These are phyloP conservation scores for Brachionus plicatilis DNA, from an alignment of 1,140 invertebrate genomes.

Conservation along the genomic window DNA sequence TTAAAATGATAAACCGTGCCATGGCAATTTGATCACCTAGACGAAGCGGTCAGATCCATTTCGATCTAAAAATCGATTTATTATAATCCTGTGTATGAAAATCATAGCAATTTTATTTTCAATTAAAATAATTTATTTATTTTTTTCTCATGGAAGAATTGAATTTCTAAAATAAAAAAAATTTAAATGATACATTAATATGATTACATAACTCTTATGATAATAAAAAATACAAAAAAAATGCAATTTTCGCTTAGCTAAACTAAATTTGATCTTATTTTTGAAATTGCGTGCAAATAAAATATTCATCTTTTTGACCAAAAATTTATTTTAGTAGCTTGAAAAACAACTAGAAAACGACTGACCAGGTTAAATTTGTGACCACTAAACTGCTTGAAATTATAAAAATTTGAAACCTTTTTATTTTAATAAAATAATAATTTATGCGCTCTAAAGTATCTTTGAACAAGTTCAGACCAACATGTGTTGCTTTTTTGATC, in stretches of 20 bases:
- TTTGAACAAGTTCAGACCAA: not conserved
- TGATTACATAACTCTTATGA: not conserved
- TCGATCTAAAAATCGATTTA: not conserved
- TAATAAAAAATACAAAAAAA: not conserved
- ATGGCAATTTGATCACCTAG: not conserved
- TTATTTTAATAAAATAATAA: not conserved
- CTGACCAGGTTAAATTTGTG: not conserved
- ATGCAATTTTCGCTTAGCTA: not conserved
- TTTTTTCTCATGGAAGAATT: not conserved
- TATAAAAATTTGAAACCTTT: not conserved
- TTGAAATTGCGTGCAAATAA: not conserved
- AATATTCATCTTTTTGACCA: not conserved
- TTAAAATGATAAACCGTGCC: not conserved
- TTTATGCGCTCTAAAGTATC: not conserved
- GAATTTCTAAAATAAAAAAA: not conserved
- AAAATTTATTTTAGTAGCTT: not conserved
- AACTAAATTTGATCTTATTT: not conserved
- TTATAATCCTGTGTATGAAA: not conserved
- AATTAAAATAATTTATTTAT: not conserved
- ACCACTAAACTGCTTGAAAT: not conserved
- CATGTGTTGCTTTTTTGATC: not conserved
- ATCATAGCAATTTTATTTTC: not conserved
- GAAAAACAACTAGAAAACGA: not conserved
- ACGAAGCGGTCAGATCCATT: not conserved
- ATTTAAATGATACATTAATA: not conserved